A percentile compares a stretch with the other conserved stretches of the same genome.
Conservation (phyloP, 1,140 invertebrate species). For the Fopius arisanus region DNA sequence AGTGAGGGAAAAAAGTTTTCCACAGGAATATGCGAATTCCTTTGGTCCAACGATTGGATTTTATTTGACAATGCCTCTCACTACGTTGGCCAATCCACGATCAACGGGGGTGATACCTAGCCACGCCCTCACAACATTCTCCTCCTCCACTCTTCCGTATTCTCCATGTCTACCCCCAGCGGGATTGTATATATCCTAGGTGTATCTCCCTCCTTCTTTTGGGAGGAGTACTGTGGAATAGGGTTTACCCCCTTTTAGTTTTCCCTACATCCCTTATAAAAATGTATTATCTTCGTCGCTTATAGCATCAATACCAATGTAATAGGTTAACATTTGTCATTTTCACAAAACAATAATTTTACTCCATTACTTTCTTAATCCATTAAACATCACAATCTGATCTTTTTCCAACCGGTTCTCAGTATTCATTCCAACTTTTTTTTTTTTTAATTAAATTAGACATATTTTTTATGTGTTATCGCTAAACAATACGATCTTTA, state of each 20-base stretch:
- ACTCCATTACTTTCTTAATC: neutral
- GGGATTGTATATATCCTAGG: neutral
- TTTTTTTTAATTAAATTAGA: no score
- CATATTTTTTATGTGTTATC: no score
- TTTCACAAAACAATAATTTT: conserved; percentile 45
- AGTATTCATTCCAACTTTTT: no score
- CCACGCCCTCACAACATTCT: conserved; percentile 51
- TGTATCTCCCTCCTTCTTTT: neutral
- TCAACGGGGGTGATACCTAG: conserved; percentile 40
- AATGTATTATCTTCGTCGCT: conserved; percentile 63
- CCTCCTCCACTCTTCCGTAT: conserved; percentile 27
- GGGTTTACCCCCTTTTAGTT: neutral
- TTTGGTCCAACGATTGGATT: conserved; percentile 64
- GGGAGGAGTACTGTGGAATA: neutral
- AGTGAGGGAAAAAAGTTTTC: conserved; percentile 38
- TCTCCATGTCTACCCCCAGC: conserved; percentile 24
- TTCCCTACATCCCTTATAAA: conserved; percentile 56
- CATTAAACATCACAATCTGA: neutral
- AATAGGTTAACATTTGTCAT: conserved; percentile 52
- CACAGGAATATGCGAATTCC: conserved; percentile 57
- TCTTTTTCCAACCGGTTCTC: no score
- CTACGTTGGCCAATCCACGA: conserved; percentile 55
- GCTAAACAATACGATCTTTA: no score
- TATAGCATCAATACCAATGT: conserved; percentile 42
- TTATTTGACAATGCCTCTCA: conserved; percentile 63